These are phyloP conservation scores for Hozukius guyotensis DNA, from an alignment of 2,797 vertebrate genomes.

Conservation along the genomic window DNA sequence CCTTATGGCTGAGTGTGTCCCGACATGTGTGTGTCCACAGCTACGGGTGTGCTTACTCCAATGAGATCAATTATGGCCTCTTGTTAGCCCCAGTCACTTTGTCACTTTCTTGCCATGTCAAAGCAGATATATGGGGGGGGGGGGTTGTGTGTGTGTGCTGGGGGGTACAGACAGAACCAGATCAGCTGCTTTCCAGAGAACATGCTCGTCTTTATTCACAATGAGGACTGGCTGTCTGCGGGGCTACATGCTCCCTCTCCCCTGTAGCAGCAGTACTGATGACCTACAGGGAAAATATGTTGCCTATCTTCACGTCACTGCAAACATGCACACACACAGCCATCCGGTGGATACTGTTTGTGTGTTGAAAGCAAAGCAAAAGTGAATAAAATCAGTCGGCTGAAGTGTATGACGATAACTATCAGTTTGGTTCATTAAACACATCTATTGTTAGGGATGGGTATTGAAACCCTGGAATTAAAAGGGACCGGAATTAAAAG, in stretches of 20 bases:
- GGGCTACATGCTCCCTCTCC: constrained; percentile 28
- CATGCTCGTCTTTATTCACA: constrained; percentile 58
- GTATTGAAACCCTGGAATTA: neutral
- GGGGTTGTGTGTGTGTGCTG: neutral
- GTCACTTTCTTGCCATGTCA: constrained; percentile 74
- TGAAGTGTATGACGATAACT: neutral
- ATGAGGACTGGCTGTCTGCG: constrained; percentile 47
- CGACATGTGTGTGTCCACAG: constrained; percentile 17
- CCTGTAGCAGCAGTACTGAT: constrained; percentile 26
- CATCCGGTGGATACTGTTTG: constrained; percentile 49
- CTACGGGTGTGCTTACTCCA: constrained; percentile 45
- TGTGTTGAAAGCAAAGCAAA: neutral
- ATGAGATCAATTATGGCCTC: constrained; percentile 82
- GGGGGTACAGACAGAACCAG: constrained; percentile 59
- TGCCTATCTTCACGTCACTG: constrained; percentile 37
- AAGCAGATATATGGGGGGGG: constrained; percentile 69
- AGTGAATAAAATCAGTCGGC: neutral
- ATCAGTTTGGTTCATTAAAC: neutral
- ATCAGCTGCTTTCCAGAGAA: constrained; percentile 62
- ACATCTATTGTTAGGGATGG: neutral
- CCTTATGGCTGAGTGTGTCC: constrained; percentile 46
- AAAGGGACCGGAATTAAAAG: neutral
- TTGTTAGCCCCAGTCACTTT: constrained; percentile 77
- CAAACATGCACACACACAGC: constrained; percentile 49
- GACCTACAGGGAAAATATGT: constrained; percentile 52